Conservation (phyloP, 92 coral and sea anemone species). For the Phenganax stokvisi region DNA sequence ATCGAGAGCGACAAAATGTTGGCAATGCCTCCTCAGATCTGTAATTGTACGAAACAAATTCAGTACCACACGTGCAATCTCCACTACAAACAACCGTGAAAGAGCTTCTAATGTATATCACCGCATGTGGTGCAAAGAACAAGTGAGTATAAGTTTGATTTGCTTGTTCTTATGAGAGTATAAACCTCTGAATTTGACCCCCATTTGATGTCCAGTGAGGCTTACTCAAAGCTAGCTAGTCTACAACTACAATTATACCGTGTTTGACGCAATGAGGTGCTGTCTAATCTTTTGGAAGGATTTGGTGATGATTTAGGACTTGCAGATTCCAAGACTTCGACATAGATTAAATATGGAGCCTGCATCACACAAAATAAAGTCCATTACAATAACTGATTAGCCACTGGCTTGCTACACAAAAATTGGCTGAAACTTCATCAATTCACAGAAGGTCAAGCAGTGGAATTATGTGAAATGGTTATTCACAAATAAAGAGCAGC, state of each 20-base stretch:
- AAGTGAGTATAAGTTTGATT: too few species aligned
- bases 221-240: not conserved
- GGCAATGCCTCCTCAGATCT: slow-evolving; percentile 97
- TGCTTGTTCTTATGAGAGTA: too few species aligned
- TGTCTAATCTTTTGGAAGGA: slow-evolving; percentile 77
- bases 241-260: slow-evolving; percentile 49
- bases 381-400: too few species aligned
- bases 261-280: slow-evolving; percentile 77
- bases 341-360: slow-evolving; percentile 97
- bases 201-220: too few species aligned
- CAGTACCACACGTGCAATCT: not conserved
- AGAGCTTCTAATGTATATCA: too few species aligned
- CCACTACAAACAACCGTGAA: too few species aligned
- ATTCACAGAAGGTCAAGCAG: too few species aligned
- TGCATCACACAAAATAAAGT: slow-evolving; percentile 4
- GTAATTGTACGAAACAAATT: not conserved
- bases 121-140: too few species aligned
- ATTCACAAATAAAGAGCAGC: not conserved
- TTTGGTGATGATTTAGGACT: slow-evolving; percentile 76
- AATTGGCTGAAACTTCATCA: too few species aligned
- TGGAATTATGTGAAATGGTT: too few species aligned
- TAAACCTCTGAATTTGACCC: too few species aligned
- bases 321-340: slow-evolving; percentile 74
- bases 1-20: slow-evolving; percentile 67
- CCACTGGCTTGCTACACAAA: too few species aligned